Conservation (phyloP, 2,888 invertebrate species). For the Barypeithes pellucidus region DNA sequence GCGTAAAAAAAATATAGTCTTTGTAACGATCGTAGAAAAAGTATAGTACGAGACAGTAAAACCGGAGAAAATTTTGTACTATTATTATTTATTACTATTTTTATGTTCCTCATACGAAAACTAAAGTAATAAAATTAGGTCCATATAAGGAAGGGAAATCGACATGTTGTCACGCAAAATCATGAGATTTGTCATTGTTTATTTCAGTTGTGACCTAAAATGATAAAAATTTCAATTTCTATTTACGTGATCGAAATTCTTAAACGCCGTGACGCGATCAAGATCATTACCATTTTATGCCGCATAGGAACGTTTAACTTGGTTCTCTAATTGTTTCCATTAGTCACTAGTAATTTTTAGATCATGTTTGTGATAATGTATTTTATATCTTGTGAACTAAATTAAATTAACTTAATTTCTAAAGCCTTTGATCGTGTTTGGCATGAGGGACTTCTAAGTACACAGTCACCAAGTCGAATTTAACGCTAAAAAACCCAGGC, state of each 20-base stretch:
- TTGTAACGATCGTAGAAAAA: too few species aligned
- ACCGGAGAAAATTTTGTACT: neutral
- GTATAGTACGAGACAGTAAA: too few species aligned
- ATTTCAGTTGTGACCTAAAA: slow-evolving; percentile 46
- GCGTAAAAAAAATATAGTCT: too few species aligned
- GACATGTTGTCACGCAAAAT: slow-evolving; percentile 49
- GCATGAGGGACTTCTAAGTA: too few species aligned
- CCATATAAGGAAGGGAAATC: slow-evolving; percentile 50
- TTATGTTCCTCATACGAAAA: neutral
- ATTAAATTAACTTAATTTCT: too few species aligned
- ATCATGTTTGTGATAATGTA: too few species aligned
- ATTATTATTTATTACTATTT: too few species aligned
- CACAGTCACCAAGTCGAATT: too few species aligned
- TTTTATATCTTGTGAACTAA: too few species aligned
- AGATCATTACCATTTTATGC: slow-evolving; percentile 40
- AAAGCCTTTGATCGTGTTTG: too few species aligned
- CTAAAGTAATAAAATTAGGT: slow-evolving; percentile 36
- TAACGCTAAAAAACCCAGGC: too few species aligned
- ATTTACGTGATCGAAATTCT: slow-evolving; percentile 43
- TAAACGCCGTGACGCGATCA: slow-evolving; percentile 13
- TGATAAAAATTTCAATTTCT: slow-evolving; percentile 51
- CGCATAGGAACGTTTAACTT: slow-evolving; percentile 31
- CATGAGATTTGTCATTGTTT: slow-evolving; percentile 49
- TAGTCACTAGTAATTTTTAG: neutral
- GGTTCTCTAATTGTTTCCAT: slow-evolving; percentile 8